phyloP scores from a whole-genome alignment of 2,113 vertebrate genomes.

The Serilophus lunatus region DNA sequence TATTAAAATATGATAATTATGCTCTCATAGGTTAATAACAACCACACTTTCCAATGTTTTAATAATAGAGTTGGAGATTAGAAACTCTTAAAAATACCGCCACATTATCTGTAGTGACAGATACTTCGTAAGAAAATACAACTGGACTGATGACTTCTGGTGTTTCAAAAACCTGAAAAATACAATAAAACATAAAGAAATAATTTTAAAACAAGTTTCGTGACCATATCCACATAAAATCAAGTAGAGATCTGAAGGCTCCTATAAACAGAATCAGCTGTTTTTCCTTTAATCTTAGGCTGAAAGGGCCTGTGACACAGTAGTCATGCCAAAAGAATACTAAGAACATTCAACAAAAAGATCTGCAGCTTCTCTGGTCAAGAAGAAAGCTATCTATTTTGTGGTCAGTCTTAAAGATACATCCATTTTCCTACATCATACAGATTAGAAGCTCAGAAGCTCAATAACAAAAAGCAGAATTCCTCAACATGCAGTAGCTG shows the following conservation, averaged over 20 bases:
- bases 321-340: not conserved
- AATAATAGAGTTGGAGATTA: not conserved
- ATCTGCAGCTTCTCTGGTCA: not conserved
- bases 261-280: conserved; percentile 5
- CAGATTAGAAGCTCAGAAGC: not conserved
- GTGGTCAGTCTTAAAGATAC: not conserved
- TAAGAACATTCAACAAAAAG: not conserved
- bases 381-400: not conserved
- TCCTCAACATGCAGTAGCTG: not conserved
- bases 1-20: not conserved
- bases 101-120: not conserved
- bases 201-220: not conserved
- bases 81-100: not conserved
- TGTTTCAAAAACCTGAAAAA: conserved; percentile 11
- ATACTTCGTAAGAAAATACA: not conserved
- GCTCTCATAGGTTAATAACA: not conserved
- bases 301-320: not conserved
- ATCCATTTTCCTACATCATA: not conserved
- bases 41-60: not conserved
- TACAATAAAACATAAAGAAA: not conserved
- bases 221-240: not conserved
- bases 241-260: not conserved
- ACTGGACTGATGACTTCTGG: conserved; percentile 13
- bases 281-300: not conserved
- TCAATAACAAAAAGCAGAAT: not conserved